A percentile compares a stretch with the other conserved stretches of the same genome.
Evolutionary conservation across 2,888 invertebrate genomes (phyloP).

Genomic region (Tipula helvola): DNA sequence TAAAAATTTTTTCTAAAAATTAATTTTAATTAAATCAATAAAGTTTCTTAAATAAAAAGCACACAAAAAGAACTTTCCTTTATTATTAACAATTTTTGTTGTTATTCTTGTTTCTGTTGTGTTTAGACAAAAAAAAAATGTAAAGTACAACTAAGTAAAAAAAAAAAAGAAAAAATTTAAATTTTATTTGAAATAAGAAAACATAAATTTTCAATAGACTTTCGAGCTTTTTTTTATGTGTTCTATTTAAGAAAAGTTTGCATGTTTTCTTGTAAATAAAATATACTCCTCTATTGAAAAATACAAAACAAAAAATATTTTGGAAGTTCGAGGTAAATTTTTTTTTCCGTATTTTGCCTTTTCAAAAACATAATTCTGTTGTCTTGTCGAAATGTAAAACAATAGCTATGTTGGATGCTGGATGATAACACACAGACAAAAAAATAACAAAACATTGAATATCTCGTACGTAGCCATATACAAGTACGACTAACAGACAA

Average conservation of each 20-base stretch:
- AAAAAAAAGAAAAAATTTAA: not conserved
- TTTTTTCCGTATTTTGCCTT: not conserved
- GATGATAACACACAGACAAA: not conserved
- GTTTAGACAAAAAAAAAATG: not conserved
- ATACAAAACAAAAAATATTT: not conserved
- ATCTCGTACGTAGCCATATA: not conserved
- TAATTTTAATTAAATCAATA: constrained; percentile 4
- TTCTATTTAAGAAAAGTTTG: not conserved
- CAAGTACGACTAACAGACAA: not conserved
- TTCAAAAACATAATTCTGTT: not conserved
- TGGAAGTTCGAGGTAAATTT: not conserved
- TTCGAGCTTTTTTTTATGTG: not conserved
- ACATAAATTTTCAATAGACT: not conserved
- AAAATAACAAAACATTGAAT: not conserved
- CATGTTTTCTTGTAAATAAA: constrained; percentile 4
- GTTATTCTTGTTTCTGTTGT: not conserved
- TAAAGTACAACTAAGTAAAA: not conserved
- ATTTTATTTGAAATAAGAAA: not conserved
- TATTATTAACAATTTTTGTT: not conserved
- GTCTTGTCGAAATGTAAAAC: not conserved
- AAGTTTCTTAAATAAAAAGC: not conserved
- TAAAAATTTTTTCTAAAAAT: not conserved
- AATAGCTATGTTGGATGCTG: not conserved
- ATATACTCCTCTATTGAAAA: not conserved
- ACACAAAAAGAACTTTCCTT: not conserved